Conservation (phyloP, 2,888 invertebrate species). For the Drosophila eohydei region DNA sequence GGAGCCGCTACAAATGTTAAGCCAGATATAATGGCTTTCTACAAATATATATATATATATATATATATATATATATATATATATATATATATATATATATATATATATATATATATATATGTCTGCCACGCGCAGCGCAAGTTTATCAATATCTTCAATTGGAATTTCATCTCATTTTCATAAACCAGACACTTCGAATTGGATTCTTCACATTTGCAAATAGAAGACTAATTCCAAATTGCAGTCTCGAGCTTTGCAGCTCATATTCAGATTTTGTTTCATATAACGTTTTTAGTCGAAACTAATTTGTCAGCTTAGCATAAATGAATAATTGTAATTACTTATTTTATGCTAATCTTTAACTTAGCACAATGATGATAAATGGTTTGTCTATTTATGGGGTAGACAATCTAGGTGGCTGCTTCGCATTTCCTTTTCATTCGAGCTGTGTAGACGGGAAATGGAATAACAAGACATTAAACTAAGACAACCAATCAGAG, state of each 20-base stretch:
- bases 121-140: too few relatives aligned
- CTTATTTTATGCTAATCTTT: background rate
- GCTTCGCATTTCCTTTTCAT: conserved; percentile 14
- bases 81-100: too few relatives aligned
- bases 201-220: too few relatives aligned
- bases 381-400: conserved; percentile 30
- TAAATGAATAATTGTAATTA: background rate
- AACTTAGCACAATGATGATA: background rate
- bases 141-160: too few relatives aligned
- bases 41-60: too few relatives aligned
- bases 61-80: too few relatives aligned
- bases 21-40: too few relatives aligned
- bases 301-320: background rate
- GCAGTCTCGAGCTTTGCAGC: background rate
- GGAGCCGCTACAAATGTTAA: too few relatives aligned
- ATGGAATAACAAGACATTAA: conserved; percentile 27
- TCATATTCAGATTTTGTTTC: background rate
- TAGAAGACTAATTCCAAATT: too few relatives aligned
- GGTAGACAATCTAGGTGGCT: conserved; percentile 13
- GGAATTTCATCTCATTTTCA: too few relatives aligned
- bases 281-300: background rate
- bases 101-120: too few relatives aligned
- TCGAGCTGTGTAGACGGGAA: conserved; percentile 31
- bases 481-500: conserved; percentile 6
- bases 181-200: too few relatives aligned